These are phyloP conservation scores for Diaperis boleti DNA, from an alignment of 2,888 invertebrate genomes.

Conservation along the genomic window DNA sequence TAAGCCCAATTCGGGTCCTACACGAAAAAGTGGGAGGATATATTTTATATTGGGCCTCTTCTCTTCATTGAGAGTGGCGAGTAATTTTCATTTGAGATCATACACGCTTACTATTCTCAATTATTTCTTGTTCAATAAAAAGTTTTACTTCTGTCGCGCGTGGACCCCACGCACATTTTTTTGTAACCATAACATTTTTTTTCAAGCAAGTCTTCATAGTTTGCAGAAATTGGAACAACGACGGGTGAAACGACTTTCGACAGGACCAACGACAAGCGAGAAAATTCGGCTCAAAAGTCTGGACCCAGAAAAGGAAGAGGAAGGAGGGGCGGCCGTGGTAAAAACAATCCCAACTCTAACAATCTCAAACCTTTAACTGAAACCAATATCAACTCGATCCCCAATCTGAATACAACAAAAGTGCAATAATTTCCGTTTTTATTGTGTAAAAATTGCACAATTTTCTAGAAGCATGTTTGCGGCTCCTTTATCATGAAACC, in stretches of 20 bases:
- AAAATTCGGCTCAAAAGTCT: conserved; percentile 64
- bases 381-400: conserved; percentile 60
- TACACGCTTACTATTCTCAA: too few species aligned
- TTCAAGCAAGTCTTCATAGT: too few species aligned
- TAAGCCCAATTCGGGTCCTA: too few species aligned
- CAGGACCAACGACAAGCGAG: conserved; percentile 72
- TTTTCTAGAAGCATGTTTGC: background rate
- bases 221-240: conserved; percentile 64
- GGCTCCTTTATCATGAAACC: background rate
- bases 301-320: conserved; percentile 67
- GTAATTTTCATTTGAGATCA: too few species aligned
- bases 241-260: conserved; percentile 72
- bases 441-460: conserved; percentile 9
- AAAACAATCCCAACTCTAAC: conserved; percentile 56
- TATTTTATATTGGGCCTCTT: too few species aligned
- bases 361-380: conserved; percentile 62
- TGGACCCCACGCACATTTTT: too few species aligned
- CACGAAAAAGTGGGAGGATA: too few species aligned
- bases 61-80: too few species aligned
- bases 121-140: too few species aligned
- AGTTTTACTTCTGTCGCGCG: too few species aligned
- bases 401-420: conserved; percentile 53
- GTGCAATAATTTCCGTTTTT: conserved; percentile 58
- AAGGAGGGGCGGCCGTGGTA: conserved; percentile 67
- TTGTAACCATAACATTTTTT: too few species aligned